Evolutionary conservation across 2,888 invertebrate genomes (phyloP).

Genomic region (Lobophora halterata): DNA sequence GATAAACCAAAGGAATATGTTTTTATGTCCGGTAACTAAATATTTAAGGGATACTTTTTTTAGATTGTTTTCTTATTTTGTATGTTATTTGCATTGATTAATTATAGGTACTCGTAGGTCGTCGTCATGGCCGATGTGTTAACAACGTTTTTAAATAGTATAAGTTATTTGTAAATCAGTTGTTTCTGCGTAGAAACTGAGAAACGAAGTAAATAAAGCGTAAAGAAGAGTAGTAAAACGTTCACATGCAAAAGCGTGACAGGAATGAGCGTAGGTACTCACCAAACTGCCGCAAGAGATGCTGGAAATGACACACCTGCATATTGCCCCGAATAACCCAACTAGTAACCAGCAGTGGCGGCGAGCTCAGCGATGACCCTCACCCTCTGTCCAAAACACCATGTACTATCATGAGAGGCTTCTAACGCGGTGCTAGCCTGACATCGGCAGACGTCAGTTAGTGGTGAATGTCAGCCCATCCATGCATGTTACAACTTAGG

Average conservation of each 20-base stretch:
- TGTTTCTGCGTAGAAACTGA: too few species aligned
- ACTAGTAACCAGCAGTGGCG: slow-evolving; percentile 55
- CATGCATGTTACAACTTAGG: slow-evolving; percentile 65
- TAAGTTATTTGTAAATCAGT: neutral
- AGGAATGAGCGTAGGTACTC: slow-evolving; percentile 54
- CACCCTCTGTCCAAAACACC: slow-evolving; percentile 77
- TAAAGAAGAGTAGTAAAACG: slow-evolving; percentile 6
- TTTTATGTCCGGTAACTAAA: too few species aligned
- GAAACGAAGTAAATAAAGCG: too few species aligned
- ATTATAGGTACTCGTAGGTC: too few species aligned
- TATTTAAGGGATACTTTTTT: too few species aligned
- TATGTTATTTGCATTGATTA: too few species aligned
- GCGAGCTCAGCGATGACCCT: slow-evolving; percentile 57
- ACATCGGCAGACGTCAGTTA: slow-evolving; percentile 20
- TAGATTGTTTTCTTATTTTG: too few species aligned
- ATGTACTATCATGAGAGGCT: slow-evolving; percentile 14
- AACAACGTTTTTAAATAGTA: too few species aligned
- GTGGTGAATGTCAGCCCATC: slow-evolving; percentile 54
- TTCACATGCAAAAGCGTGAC: slow-evolving; percentile 34
- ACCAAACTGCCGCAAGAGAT: slow-evolving; percentile 78
- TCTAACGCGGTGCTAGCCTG: slow-evolving; percentile 36
- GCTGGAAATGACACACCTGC: slow-evolving; percentile 82
- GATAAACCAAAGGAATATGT: too few species aligned
- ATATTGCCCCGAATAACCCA: slow-evolving; percentile 68
- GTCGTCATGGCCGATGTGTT: too few species aligned